Percentiles rank a stretch among this genome's conserved stretches.
These are phyloP conservation scores for Chionodraco myersi DNA, from an alignment of 2,113 vertebrate genomes.

Conservation along the genomic window DNA sequence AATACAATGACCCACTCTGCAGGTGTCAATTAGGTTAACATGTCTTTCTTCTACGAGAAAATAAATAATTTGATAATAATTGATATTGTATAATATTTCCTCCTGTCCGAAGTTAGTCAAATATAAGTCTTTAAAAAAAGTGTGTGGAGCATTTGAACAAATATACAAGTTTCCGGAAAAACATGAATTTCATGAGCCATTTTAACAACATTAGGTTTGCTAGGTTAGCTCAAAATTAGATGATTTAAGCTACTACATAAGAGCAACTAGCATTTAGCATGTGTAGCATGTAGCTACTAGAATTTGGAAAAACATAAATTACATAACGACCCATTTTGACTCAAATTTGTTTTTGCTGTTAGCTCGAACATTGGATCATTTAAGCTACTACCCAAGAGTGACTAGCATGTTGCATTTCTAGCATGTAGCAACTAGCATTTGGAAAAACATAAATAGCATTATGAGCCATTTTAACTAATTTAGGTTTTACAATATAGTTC, in stretches of 20 bases:
- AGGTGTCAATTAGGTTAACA: not conserved
- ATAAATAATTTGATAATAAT: not conserved
- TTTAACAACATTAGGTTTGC: not conserved
- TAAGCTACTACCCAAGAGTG: too few relatives aligned
- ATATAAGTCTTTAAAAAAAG: not conserved
- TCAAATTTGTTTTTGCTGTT: too few relatives aligned
- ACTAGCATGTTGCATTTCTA: not conserved
- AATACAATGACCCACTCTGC: slow-evolving; percentile 20
- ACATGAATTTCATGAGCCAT: not conserved
- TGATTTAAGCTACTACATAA: not conserved
- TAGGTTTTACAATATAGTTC: too few relatives aligned
- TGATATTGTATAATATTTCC: not conserved
- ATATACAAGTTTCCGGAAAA: not conserved
- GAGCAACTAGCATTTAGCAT: too few relatives aligned
- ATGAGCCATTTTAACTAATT: too few relatives aligned
- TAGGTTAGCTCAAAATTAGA: too few relatives aligned
- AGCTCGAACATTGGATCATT: too few relatives aligned
- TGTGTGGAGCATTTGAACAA: too few relatives aligned
- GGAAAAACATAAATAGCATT: too few relatives aligned
- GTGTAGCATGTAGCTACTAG: too few relatives aligned
- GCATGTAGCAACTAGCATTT: not conserved
- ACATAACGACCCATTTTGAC: too few relatives aligned
- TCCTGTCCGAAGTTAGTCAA: not conserved
- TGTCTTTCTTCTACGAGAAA: not conserved
- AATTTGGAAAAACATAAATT: too few relatives aligned